Base-by-base conservation (phyloP, 1,140 invertebrate species). In the Caenorhabditis latens region DNA sequence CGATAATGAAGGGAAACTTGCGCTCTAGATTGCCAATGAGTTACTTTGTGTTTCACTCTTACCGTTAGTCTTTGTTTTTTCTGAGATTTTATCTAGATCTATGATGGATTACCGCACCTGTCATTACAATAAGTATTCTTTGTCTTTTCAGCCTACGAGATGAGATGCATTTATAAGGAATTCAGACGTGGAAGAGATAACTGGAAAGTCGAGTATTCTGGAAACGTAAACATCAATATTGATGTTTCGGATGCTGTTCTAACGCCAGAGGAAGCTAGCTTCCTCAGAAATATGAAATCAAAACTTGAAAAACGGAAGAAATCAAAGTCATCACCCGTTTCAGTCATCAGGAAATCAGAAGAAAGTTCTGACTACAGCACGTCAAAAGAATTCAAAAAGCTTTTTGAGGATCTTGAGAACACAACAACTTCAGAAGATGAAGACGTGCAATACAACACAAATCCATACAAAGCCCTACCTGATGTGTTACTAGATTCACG, bases 301-400 rank as follows among this genome's bases (percentile, higher is more conserved):
- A 46, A 71, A 6, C 65, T 8, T 11, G n/a, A 71, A 46, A 43
- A 46, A 46, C 5, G 24, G 9, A 71, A 71, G 24, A 46, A 48
- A 46, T 4, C 19, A 11, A 43, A 46, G 9, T 3, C 14, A 16
- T 11, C 5, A 8, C 1, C 16, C 43, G 16, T 71, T 5, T 16
- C 14, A 11, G 6, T 14, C n/a, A 13, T n/a, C 40, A 46, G 65
- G 19, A 71, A 46, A 46, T 71, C 65, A n/a, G 65, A 71, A 48
- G 65, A 71, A 71, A 71, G 65, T 19, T 71, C 65, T 5, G 65
- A 46, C 16, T 71, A 71, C 42, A 71, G 65, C 46, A 46, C 65
- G 16, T 71, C 65, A 1, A 71, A 71, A 46, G 42, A 71, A 19
- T 46, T 71, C 4, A n/a, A 71, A 46, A 71, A 19, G 1, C n/a